Evolutionary conservation across 1,140 invertebrate species (phyloP).

Genomic region (Plectrocnemia conspersa): DNA sequence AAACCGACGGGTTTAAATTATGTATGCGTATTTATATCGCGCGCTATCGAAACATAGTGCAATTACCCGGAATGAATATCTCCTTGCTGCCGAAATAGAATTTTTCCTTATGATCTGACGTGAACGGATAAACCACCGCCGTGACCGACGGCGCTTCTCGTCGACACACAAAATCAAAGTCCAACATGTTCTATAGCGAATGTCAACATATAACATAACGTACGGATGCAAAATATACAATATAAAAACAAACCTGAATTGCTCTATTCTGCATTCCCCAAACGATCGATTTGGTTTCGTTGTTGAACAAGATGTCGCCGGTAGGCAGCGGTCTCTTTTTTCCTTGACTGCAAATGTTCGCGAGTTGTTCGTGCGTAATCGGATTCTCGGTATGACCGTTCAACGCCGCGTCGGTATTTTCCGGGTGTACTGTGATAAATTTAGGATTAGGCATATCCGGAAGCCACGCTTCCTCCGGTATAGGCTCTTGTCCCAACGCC

Average conservation of each 20-base stretch:
- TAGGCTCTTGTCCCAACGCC: slow-evolving; percentile 87
- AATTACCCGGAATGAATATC: slow-evolving; percentile 73
- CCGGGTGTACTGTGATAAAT: slow-evolving; percentile 11
- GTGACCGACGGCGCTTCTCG: slow-evolving; percentile 84
- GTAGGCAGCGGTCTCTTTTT: slow-evolving; percentile 45
- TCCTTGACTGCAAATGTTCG: slow-evolving; percentile 35
- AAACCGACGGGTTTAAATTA: neutral
- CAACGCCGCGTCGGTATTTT: slow-evolving; percentile 5
- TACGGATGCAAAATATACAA: neutral
- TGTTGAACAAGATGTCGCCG: slow-evolving; percentile 76
- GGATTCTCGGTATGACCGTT: slow-evolving; percentile 15
- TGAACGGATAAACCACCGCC: slow-evolving; percentile 97
- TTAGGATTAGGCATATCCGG: slow-evolving; percentile 40
- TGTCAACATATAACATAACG: neutral
- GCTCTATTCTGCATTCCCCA: slow-evolving; percentile 99
- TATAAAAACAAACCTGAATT: slow-evolving; percentile 64
- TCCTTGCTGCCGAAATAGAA: slow-evolving; percentile 99
- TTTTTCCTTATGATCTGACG: slow-evolving; percentile 98
- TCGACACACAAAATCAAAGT: slow-evolving; percentile 98
- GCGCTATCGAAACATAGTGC: neutral
- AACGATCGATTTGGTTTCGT: slow-evolving; percentile 88
- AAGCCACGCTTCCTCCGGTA: slow-evolving; percentile 61
- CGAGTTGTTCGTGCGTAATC: slow-evolving; percentile 24
- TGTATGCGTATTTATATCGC: neutral
- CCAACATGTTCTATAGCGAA: slow-evolving; percentile 81